Evolutionary conservation across 1,140 invertebrate species (phyloP).

Genomic region (Cydia fagiglandana): DNA sequence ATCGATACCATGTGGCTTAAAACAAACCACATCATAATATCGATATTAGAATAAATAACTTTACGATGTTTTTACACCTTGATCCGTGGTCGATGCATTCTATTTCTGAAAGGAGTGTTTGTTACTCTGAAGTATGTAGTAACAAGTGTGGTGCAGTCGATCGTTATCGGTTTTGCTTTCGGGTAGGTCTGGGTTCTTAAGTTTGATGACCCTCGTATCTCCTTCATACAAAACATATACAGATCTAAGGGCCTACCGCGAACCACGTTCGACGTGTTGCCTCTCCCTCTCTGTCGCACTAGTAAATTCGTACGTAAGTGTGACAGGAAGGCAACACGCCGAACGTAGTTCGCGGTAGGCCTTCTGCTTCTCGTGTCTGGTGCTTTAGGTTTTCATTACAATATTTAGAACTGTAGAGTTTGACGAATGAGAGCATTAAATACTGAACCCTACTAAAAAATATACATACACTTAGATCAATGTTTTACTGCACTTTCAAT

Average conservation of each 20-base stretch:
- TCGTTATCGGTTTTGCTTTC: conserved; percentile 44
- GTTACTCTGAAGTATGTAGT: not conserved
- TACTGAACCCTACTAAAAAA: too few species aligned
- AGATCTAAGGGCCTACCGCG: too few species aligned
- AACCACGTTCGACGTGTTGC: too few species aligned
- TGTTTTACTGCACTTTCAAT: too few species aligned
- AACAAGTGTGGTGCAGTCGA: conserved; percentile 32
- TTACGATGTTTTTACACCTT: conserved; percentile 60
- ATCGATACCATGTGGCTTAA: conserved; percentile 53
- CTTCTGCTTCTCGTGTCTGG: not conserved
- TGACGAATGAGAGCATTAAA: not conserved
- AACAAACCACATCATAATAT: conserved; percentile 37
- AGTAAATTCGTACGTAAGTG: too few species aligned
- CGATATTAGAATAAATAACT: conserved; percentile 44
- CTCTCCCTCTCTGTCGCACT: too few species aligned
- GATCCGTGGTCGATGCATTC: too few species aligned
- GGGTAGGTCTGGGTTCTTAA: conserved; percentile 49
- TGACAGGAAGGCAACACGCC: too few species aligned
- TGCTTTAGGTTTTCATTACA: conserved; percentile 21
- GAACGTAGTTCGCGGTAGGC: too few species aligned
- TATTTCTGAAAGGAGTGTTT: conserved; percentile 38
- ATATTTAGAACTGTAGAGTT: not conserved
- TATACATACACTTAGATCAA: too few species aligned
- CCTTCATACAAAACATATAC: conserved; percentile 9
- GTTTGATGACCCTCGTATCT: conserved; percentile 38